Evolutionary conservation across 1,140 invertebrate genomes (phyloP).

Genomic region (Apis cerana): DNA sequence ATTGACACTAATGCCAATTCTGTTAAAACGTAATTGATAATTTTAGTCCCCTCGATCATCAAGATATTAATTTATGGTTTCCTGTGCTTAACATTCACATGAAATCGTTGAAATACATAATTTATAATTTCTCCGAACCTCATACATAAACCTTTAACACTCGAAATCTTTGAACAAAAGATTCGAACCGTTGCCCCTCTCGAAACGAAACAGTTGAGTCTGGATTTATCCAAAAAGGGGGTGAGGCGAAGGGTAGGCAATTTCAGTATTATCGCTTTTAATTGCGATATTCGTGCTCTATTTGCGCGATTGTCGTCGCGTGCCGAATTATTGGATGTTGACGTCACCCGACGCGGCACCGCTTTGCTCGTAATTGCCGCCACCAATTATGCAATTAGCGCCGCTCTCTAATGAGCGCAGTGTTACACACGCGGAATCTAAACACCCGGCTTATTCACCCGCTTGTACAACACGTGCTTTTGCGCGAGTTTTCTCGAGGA

Average conservation of each 20-base stretch:
- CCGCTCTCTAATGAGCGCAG: constrained; percentile 63
- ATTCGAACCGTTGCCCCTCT: no score
- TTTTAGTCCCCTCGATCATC: constrained; percentile 6
- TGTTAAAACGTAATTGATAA: constrained; percentile 18
- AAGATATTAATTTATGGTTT: constrained; percentile 27
- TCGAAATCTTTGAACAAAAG: neutral
- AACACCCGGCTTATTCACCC: constrained; percentile 51
- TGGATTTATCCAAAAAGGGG: no score
- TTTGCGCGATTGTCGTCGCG: constrained; percentile 73
- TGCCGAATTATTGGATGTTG: constrained; percentile 76
- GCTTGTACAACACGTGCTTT: neutral
- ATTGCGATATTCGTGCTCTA: constrained; percentile 69
- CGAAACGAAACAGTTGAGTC: no score
- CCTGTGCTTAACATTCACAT: neutral
- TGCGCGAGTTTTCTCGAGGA: neutral
- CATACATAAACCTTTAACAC: no score
- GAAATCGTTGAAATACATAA: neutral
- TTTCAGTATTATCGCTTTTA: constrained; percentile 74
- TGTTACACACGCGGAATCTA: constrained; percentile 64
- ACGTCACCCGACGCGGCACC: constrained; percentile 68
- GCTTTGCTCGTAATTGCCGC: constrained; percentile 65
- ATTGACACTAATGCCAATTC: constrained; percentile 9
- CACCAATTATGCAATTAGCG: constrained; percentile 74
- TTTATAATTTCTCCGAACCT: neutral
- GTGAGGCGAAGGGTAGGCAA: constrained; percentile 37